phyloP scores from a whole-genome alignment of 1,140 invertebrate genomes.

The Cherax destructor region DNA sequence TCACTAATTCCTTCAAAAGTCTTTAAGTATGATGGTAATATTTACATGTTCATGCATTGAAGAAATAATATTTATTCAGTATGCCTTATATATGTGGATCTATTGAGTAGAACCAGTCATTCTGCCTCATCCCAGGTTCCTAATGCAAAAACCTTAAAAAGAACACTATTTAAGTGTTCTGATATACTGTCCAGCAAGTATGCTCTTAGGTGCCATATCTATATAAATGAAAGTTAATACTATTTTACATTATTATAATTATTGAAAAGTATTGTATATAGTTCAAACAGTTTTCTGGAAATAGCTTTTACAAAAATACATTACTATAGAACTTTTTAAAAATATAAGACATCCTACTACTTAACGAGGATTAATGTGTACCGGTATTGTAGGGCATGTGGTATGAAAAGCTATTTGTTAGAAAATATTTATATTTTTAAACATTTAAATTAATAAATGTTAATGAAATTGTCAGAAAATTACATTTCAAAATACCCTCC shows the following conservation, averaged over 20 bases:
- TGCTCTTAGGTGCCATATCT: slow-evolving; percentile 3
- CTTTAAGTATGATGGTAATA: neutral
- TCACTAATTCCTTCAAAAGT: slow-evolving; percentile 17
- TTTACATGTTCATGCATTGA: neutral
- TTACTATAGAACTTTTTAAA: neutral
- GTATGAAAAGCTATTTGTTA: too few relatives aligned
- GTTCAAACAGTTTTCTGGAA: neutral
- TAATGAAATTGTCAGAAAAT: too few relatives aligned
- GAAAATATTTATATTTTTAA: too few relatives aligned
- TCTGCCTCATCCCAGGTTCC: neutral
- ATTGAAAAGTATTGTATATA: neutral
- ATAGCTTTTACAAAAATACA: neutral
- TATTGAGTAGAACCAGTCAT: neutral
- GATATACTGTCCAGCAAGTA: neutral
- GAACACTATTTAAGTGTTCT: neutral
- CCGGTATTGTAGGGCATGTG: too few relatives aligned
- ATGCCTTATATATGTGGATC: neutral
- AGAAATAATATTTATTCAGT: neutral
- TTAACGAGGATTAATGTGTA: too few relatives aligned
- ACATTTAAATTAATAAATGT: too few relatives aligned
- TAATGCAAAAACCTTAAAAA: neutral
- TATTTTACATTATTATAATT: neutral
- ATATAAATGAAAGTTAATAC: neutral
- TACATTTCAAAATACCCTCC: too few relatives aligned
- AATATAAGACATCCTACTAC: too few relatives aligned